Conservation (phyloP, 2,888 invertebrate species). For the Ryuthela nishihirai region DNA sequence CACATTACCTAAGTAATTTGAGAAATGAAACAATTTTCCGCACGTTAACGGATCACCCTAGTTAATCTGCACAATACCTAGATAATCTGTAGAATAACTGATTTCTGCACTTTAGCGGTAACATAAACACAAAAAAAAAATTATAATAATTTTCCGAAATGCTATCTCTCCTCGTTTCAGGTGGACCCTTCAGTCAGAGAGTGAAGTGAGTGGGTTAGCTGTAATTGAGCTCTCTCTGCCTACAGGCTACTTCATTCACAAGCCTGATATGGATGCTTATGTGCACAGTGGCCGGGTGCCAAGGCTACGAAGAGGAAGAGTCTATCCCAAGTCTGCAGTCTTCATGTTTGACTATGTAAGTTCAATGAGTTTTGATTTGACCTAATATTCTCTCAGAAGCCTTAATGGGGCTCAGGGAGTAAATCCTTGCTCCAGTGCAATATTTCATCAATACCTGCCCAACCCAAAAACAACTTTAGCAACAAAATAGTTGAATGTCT, state of each 20-base stretch:
- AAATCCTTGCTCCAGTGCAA: too few relatives aligned
- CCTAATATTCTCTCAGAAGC: background rate
- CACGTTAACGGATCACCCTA: too few relatives aligned
- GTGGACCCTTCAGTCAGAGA: slow-evolving; percentile 49
- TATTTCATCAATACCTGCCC: too few relatives aligned
- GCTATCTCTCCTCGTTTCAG: slow-evolving; percentile 43
- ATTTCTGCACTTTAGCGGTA: background rate
- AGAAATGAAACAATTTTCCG: too few relatives aligned
- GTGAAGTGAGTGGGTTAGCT: slow-evolving; percentile 50
- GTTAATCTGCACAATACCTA: too few relatives aligned
- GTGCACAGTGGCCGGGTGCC: slow-evolving; percentile 47
- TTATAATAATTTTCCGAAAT: background rate
- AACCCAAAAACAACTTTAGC: too few relatives aligned
- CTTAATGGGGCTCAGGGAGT: background rate
- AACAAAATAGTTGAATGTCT: too few relatives aligned
- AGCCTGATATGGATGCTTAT: slow-evolving; percentile 53
- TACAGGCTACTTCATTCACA: slow-evolving; percentile 54
- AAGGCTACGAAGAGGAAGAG: slow-evolving; percentile 48
- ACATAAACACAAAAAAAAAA: background rate
- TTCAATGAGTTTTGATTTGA: slow-evolving; percentile 39
- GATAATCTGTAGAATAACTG: too few relatives aligned
- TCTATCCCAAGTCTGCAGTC: slow-evolving; percentile 39
- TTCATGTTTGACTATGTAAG: slow-evolving; percentile 42
- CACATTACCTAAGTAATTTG: too few relatives aligned
- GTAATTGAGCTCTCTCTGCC: slow-evolving; percentile 54